Percentiles rank a stretch among this genome's conserved stretches.
These are phyloP conservation scores for Cyclopterus lumpus DNA, from an alignment of 2,797 vertebrate genomes.

Conservation along the genomic window DNA sequence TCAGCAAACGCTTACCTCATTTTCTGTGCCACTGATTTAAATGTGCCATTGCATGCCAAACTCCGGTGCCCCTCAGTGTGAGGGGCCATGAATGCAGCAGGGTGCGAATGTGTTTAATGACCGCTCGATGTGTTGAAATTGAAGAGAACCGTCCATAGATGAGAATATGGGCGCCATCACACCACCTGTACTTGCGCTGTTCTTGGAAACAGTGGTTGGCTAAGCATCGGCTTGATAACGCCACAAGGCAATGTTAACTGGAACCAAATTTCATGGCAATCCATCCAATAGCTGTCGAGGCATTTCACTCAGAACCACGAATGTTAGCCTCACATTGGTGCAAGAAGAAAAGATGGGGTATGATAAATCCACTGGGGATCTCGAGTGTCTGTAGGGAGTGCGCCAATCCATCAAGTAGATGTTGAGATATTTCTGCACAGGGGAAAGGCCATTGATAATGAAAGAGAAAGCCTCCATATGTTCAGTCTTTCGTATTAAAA, in stretches of 20 bases:
- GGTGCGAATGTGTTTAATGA: conserved; percentile 27
- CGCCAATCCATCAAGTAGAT: background rate
- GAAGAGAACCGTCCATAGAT: background rate
- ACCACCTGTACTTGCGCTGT: background rate
- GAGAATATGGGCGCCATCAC: background rate
- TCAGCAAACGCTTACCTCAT: conserved; percentile 59
- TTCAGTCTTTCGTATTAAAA: background rate
- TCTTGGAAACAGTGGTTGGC: background rate
- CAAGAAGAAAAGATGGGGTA: background rate
- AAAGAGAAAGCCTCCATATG: background rate
- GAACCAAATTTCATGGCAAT: background rate
- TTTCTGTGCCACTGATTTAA: conserved; percentile 47
- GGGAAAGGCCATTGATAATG: background rate
- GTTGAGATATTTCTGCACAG: background rate
- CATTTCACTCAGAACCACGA: background rate
- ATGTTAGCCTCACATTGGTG: background rate
- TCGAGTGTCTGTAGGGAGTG: background rate
- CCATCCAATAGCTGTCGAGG: background rate
- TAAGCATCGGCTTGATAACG: background rate
- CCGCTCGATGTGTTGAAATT: conserved; percentile 3
- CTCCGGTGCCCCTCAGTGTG: conserved; percentile 2
- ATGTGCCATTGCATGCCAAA: conserved; percentile 26
- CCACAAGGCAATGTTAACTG: background rate
- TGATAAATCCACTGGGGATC: background rate
- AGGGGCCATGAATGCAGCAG: background rate